Conservation (phyloP, 1,140 invertebrate species). For the Aphaenogaster rudis region DNA sequence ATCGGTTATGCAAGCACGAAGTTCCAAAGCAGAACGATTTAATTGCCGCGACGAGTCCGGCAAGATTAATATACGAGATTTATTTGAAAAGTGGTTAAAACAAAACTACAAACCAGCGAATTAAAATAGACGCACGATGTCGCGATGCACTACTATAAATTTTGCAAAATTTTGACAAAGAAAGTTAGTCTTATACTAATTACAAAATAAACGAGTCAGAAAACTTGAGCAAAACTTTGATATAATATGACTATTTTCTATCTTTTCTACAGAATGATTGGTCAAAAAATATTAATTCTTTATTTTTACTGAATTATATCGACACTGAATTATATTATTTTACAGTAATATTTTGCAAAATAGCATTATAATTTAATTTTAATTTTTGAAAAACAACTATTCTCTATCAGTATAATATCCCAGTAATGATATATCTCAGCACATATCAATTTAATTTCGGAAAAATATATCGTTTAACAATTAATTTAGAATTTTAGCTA, state of each 20-base stretch:
- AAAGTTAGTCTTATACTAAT: background rate
- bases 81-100: conserved; percentile 34
- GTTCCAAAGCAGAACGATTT: conserved; percentile 62
- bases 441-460: background rate
- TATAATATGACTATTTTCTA: background rate
- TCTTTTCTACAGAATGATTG: background rate
- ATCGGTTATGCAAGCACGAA: conserved; percentile 52
- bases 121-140: background rate
- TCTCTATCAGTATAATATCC: background rate
- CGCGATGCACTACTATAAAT: background rate
- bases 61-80: conserved; percentile 52
- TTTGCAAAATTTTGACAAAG: background rate
- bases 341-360: background rate
- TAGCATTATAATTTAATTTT: background rate
- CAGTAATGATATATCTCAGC: background rate
- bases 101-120: conserved; percentile 12
- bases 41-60: conserved; percentile 56
- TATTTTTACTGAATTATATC: background rate
- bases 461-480: conserved; percentile 7
- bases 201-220: background rate
- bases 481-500: background rate
- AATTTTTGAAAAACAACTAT: background rate
- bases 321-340: background rate
- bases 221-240: background rate
- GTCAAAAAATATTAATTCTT: background rate